These are phyloP conservation scores for Lampropteryx suffumata DNA, from an alignment of 2,888 invertebrate species.

Conservation along the genomic window DNA sequence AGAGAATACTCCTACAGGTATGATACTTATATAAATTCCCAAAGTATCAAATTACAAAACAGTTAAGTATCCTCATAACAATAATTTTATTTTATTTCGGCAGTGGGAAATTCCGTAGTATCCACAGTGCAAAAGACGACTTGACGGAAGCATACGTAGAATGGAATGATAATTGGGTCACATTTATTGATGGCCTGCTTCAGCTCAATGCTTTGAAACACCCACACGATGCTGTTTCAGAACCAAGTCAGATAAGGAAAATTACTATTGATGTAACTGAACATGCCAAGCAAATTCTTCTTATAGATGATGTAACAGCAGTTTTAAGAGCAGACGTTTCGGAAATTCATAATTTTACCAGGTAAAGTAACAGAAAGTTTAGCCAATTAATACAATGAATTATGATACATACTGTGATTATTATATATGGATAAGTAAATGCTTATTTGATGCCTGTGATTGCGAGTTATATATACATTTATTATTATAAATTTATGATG, in stretches of 20 bases:
- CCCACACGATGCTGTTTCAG: constrained; percentile 80
- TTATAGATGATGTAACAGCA: constrained; percentile 3
- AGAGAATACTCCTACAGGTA: constrained; percentile 23
- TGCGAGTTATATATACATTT: too few relatives aligned
- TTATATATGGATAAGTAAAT: too few relatives aligned
- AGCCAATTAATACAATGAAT: too few relatives aligned
- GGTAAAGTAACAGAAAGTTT: too few relatives aligned
- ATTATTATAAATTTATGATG: not conserved
- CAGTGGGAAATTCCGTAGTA: constrained; percentile 50
- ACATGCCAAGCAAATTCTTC: constrained; percentile 22
- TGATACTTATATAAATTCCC: not conserved
- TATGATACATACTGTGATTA: too few relatives aligned
- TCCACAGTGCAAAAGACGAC: constrained; percentile 33
- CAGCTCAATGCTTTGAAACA: constrained; percentile 87
- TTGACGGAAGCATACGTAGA: constrained; percentile 53
- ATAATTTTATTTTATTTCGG: not conserved
- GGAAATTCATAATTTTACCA: constrained; percentile 29
- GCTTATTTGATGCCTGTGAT: too few relatives aligned
- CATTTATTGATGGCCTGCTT: constrained; percentile 90
- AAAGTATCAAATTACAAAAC: too few relatives aligned
- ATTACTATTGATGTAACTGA: constrained; percentile 37
- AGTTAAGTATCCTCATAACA: too few relatives aligned
- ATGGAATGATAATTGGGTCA: constrained; percentile 91
- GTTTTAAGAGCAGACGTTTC: constrained; percentile 30
- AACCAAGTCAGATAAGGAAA: constrained; percentile 76